Evolutionary conservation across 2,113 vertebrate genomes (phyloP).

Genomic region (Sitta europaea): DNA sequence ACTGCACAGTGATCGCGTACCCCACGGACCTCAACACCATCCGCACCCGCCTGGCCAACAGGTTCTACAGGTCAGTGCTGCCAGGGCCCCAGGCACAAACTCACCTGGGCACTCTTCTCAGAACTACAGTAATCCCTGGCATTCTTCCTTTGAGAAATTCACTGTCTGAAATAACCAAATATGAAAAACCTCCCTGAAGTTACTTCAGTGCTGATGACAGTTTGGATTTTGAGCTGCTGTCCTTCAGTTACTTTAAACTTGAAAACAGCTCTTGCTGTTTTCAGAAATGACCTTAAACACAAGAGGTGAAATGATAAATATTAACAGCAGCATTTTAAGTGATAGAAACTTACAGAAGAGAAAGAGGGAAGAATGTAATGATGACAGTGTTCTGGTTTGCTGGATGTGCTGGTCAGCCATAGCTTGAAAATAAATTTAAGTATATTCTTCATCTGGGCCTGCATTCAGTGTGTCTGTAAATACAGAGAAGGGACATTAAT

Average conservation of each 20-base stretch:
- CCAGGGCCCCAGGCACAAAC: neutral
- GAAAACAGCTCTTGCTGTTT: neutral
- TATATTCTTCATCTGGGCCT: neutral
- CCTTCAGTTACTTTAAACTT: neutral
- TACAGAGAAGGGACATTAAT: neutral
- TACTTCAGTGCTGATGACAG: neutral
- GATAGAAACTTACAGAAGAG: neutral
- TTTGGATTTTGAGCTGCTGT: neutral
- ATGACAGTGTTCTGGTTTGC: neutral
- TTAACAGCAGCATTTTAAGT: neutral
- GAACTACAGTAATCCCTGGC: neutral
- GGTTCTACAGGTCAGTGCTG: slow-evolving; percentile 89
- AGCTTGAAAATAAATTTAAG: neutral
- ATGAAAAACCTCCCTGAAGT: accelerated
- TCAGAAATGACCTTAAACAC: neutral
- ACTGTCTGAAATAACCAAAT: neutral
- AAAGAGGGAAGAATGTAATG: neutral
- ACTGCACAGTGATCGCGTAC: slow-evolving; percentile 91
- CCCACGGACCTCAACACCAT: slow-evolving; percentile 94
- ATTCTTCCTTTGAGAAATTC: neutral
- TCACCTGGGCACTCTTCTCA: accelerated
- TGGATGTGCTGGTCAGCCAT: neutral
- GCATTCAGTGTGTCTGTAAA: neutral
- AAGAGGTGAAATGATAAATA: neutral
- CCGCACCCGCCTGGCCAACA: slow-evolving; percentile 83